Conservation (phyloP, 2,113 vertebrate genomes). For the Myxocyprinus asiaticus region DNA sequence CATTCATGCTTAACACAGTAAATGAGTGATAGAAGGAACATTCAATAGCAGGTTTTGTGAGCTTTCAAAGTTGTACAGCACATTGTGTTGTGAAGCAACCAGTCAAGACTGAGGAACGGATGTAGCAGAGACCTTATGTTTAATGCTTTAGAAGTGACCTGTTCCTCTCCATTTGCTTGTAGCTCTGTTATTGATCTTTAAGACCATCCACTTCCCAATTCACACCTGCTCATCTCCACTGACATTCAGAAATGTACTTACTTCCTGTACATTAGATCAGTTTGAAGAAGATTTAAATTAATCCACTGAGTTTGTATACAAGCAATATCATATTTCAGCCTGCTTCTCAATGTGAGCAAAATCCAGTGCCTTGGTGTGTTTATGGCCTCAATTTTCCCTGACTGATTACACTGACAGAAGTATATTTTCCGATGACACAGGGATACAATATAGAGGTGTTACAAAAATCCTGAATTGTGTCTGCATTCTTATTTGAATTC, state of each 20-base stretch:
- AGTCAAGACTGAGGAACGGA: neutral
- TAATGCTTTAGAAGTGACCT: neutral
- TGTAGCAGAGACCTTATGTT: neutral
- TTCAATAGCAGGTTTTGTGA: neutral
- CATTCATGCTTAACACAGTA: neutral
- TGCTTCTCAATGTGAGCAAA: neutral
- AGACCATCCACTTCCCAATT: neutral
- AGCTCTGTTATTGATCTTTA: neutral
- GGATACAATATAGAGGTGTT: too few relatives aligned
- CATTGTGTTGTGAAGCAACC: neutral
- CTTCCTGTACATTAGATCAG: neutral
- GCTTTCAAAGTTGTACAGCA: neutral
- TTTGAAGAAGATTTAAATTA: neutral
- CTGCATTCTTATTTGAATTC: too few relatives aligned
- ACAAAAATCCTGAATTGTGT: too few relatives aligned
- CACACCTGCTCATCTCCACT: too few relatives aligned
- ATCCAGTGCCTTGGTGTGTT: neutral
- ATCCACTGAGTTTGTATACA: neutral
- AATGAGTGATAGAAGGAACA: neutral
- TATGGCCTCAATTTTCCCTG: too few relatives aligned
- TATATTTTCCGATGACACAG: too few relatives aligned
- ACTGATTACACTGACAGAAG: too few relatives aligned
- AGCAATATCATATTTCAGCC: neutral
- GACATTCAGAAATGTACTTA: too few relatives aligned
- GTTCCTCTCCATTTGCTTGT: neutral